phyloP scores from a whole-genome alignment of 1,140 invertebrate species.

The Pantala flavescens region DNA sequence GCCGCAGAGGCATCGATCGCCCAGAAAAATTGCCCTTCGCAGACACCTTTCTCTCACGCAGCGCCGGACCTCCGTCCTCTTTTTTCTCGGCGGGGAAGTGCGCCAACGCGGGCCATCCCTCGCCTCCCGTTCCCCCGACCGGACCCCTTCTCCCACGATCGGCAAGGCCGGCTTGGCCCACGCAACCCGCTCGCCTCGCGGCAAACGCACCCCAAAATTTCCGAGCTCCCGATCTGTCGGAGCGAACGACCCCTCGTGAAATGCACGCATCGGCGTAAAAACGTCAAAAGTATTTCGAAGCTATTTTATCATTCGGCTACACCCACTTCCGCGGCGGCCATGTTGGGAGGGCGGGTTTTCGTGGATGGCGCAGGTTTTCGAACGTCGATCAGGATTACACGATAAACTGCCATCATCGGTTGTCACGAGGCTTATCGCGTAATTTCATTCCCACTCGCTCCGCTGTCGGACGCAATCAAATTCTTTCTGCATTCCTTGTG shows the following conservation, averaged over 20 bases:
- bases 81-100: too few species aligned
- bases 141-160: too few species aligned
- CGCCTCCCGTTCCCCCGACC: too few species aligned
- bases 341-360: not conserved
- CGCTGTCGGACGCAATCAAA: not conserved
- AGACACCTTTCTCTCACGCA: too few species aligned
- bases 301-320: constrained; percentile 1
- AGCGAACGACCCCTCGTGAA: not conserved
- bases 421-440: not conserved
- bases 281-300: not conserved
- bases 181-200: too few species aligned
- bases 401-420: constrained; percentile 2
- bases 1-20: too few species aligned
- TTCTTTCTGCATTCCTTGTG: not conserved
- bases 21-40: too few species aligned
- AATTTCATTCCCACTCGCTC: not conserved
- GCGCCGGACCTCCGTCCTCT: too few species aligned
- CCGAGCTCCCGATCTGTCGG: not conserved
- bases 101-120: too few species aligned
- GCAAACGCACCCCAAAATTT: too few species aligned
- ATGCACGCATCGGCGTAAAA: not conserved
- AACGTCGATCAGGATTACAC: not conserved
- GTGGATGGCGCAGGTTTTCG: not conserved
- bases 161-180: too few species aligned
- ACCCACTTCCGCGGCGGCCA: not conserved